Conservation (phyloP, 2,888 invertebrate species). For the Timema podura region DNA sequence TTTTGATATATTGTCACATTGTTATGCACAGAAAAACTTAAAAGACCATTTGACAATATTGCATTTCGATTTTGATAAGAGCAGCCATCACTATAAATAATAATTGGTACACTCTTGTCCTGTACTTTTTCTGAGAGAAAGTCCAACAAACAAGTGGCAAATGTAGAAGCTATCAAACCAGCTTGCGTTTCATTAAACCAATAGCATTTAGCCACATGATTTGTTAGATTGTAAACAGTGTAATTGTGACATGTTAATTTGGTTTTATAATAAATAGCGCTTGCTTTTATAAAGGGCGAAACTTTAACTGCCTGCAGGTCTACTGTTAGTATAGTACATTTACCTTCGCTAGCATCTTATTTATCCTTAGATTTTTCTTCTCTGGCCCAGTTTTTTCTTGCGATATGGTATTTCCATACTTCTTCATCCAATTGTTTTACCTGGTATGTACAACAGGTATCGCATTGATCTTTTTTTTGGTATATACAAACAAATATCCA, state of each 20-base stretch:
- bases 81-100: neutral
- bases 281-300: neutral
- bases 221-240: neutral
- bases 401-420: too few relatives aligned
- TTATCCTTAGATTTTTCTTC: neutral
- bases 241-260: slow-evolving; percentile 4
- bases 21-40: neutral
- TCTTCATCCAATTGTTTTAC: too few relatives aligned
- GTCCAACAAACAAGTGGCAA: neutral
- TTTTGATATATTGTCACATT: neutral
- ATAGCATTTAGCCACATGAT: neutral
- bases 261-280: neutral
- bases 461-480: too few relatives aligned
- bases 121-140: neutral
- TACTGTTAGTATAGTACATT: neutral
- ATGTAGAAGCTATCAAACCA: neutral
- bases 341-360: neutral
- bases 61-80: neutral
- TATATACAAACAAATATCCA: too few relatives aligned
- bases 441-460: too few relatives aligned
- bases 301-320: neutral
- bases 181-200: neutral
- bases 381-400: neutral
- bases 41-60: slow-evolving; percentile 1
- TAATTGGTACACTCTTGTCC: neutral